A percentile compares a stretch with the other conserved stretches of the same genome.
phyloP scores from a whole-genome alignment of 2,113 vertebrate genomes.

The Brienomyrus brachyistius region DNA sequence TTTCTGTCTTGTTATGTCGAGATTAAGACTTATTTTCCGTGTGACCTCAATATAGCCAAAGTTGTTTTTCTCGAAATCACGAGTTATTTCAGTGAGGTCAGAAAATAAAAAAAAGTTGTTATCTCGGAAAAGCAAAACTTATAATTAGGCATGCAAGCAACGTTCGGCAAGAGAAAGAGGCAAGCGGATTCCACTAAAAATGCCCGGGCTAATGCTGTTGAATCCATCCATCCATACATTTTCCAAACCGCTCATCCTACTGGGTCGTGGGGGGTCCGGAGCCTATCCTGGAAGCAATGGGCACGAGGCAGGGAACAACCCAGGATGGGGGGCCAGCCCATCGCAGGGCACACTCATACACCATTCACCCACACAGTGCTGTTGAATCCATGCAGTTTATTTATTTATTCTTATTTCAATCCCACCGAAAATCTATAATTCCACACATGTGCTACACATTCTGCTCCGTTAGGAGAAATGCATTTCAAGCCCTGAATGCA shows the following conservation, averaged over 20 bases:
- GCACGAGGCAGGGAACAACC: too few species aligned
- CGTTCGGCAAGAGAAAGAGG: background rate
- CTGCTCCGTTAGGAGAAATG: background rate
- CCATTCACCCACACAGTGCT: too few species aligned
- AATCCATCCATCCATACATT: too few species aligned
- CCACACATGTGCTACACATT: background rate
- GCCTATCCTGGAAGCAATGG: too few species aligned
- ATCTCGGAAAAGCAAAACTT: background rate
- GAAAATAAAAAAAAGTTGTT: background rate
- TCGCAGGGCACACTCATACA: too few species aligned
- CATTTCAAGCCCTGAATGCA: background rate
- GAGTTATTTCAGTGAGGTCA: background rate
- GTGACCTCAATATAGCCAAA: background rate
- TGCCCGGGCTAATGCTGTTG: background rate
- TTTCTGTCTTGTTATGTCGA: background rate
- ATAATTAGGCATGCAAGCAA: background rate
- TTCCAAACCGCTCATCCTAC: too few species aligned
- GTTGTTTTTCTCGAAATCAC: background rate
- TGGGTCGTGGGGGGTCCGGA: too few species aligned
- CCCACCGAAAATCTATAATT: background rate
- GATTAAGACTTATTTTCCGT: background rate
- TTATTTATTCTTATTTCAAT: background rate
- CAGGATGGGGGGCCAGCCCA: too few species aligned
- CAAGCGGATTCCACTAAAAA: background rate
- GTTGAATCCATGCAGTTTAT: background rate